phyloP scores from a whole-genome alignment of 2,888 invertebrate genomes.

The Ennomos erosarius region DNA sequence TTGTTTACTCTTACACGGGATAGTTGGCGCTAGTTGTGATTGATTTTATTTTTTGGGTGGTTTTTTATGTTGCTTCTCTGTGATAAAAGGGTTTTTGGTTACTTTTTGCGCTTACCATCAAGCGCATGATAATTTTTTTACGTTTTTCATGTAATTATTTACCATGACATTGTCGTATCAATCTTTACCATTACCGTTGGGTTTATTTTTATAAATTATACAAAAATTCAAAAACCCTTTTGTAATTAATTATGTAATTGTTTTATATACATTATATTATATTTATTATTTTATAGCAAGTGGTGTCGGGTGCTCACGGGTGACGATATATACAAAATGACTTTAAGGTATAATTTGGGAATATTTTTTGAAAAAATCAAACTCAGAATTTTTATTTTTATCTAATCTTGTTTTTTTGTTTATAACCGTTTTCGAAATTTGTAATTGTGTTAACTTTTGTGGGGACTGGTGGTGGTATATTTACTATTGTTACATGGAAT shows the following conservation, averaged over 20 bases:
- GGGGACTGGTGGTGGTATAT: slow-evolving; percentile 43
- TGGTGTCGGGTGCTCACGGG: slow-evolving; percentile 87
- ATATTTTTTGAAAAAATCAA: slow-evolving; percentile 38
- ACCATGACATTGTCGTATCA: too few species aligned
- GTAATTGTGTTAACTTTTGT: slow-evolving; percentile 42
- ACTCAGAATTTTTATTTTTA: slow-evolving; percentile 39
- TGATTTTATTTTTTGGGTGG: slow-evolving; percentile 7
- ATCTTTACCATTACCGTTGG: too few species aligned
- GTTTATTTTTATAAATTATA: too few species aligned
- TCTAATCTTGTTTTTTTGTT: slow-evolving; percentile 24
- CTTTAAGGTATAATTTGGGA: slow-evolving; percentile 86
- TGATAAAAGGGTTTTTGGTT: background rate
- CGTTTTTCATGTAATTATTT: background rate
- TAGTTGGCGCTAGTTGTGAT: slow-evolving; percentile 18
- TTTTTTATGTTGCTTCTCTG: slow-evolving; percentile 16
- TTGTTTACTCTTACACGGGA: slow-evolving; percentile 3
- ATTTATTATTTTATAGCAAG: slow-evolving; percentile 75
- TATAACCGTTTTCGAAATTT: slow-evolving; percentile 41
- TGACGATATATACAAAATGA: slow-evolving; percentile 92
- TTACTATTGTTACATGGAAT: background rate
- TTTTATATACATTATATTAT: slow-evolving; percentile 43
- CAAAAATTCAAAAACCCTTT: slow-evolving; percentile 5
- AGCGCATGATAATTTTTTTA: background rate
- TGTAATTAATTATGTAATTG: slow-evolving; percentile 36
- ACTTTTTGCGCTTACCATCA: too few species aligned